Base-by-base conservation (phyloP, 1,140 invertebrate species). In the Pogonognathellus flavescens region DNA sequence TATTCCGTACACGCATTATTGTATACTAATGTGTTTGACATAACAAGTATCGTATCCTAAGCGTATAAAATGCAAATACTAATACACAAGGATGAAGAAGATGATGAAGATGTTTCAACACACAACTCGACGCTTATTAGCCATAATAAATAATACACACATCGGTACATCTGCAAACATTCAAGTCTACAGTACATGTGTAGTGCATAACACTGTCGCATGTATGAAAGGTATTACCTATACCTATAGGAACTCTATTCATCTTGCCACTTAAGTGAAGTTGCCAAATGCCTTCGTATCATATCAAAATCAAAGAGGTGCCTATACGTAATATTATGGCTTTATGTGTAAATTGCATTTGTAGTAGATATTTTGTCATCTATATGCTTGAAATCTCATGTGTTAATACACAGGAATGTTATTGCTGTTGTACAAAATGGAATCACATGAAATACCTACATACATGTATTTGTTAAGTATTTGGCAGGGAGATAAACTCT, bases 31-130 rank as follows among this genome's bases (percentile, higher is more conserved):
- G 31, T 6, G 6, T 41, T 41, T 41, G 31, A 41, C 31, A 16
- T 49, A 49, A 72, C 22, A 25, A 70, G 22, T 25, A 10, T 16
- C 16, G 25, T 16, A 22, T 49, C 20, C 25, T 25, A 14, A 13
- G 14, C 22, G 14, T 25, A 14, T 22, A 70, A 7, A 70, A 70
- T 1, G 4, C 22, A 8, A 70, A 25, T 31, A 70, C 22, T 70
- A 8, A 41, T 57, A 14, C 9, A 49, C 41, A 18, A 49, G 31
- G 70, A 76, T 49, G 41, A 50, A 14, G 53, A 57, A 13, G 41
- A 76, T n/a, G 66, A 72, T 72, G 66, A 76, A 76, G 70, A 76
- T 76, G 70, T 76, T 76, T 49, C 70, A 14, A 50, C 70, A 76
- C 16, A 49, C 41, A 76, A 70, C 70, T 16, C 16, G 41, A 76